Evolutionary conservation across 2,113 vertebrate species (phyloP).

Genomic region (Amphilophus citrinellus): DNA sequence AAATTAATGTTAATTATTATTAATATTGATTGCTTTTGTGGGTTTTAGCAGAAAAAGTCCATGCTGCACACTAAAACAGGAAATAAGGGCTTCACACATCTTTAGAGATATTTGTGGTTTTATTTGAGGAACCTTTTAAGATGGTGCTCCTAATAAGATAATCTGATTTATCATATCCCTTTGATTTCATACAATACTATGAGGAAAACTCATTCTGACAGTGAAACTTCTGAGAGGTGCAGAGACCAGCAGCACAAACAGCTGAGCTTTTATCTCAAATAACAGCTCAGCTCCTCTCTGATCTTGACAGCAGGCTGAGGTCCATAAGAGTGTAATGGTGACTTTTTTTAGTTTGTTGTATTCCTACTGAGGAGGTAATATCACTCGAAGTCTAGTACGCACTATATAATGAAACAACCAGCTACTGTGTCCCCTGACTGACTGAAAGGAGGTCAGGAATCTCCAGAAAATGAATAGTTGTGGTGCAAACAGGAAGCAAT

Average conservation of each 20-base stretch:
- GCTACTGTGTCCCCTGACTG: not conserved
- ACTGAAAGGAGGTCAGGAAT: not conserved
- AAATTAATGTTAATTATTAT: too few relatives aligned
- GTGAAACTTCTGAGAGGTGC: not conserved
- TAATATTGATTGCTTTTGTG: too few relatives aligned
- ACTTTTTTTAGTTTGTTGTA: not conserved
- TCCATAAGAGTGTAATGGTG: not conserved
- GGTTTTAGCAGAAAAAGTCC: not conserved
- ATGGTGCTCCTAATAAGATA: not conserved
- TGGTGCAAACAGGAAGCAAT: not conserved
- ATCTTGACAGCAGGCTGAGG: not conserved
- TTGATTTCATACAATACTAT: not conserved
- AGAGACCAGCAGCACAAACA: accelerated
- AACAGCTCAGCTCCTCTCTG: not conserved
- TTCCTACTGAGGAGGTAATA: not conserved
- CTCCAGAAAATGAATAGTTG: not conserved
- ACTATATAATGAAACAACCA: not conserved
- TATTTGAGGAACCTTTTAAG: not conserved
- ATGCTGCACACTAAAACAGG: too few relatives aligned
- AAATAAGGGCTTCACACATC: not conserved
- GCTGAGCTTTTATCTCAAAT: not conserved
- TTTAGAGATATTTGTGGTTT: not conserved
- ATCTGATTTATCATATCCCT: not conserved
- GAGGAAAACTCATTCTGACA: not conserved
- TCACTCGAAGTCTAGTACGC: not conserved